Percentiles rank a stretch among this genome's conserved stretches.
Conservation (phyloP, 2,797 vertebrate species). For the Sternarchorhynchus goeldii region DNA sequence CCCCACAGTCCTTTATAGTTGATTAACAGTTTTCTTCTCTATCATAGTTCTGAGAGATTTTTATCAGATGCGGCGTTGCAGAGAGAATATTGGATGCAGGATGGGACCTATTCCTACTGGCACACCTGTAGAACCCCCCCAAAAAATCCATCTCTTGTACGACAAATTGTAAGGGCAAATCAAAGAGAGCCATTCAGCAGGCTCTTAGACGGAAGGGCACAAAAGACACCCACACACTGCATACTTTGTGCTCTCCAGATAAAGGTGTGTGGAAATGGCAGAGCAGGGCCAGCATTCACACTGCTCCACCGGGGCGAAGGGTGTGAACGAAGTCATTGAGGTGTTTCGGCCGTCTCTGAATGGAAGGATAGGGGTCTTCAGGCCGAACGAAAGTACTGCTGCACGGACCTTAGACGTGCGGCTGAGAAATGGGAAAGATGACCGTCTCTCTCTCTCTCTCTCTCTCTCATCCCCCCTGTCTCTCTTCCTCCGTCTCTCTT, state of each 20-base stretch:
- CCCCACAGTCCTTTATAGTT: neutral
- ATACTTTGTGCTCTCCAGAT: conserved; percentile 73
- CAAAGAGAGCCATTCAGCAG: conserved; percentile 72
- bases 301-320: conserved; percentile 69
- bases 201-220: conserved; percentile 70
- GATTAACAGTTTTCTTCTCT: neutral
- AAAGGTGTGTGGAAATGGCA: conserved; percentile 71
- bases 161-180: conserved; percentile 71
- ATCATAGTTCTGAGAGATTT: neutral
- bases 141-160: conserved; percentile 66
- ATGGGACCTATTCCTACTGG: too few relatives aligned
- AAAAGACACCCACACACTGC: conserved; percentile 71
- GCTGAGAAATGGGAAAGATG: conserved; percentile 70
- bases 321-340: conserved; percentile 79
- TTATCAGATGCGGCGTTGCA: neutral
- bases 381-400: conserved; percentile 67
- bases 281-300: conserved; percentile 69
- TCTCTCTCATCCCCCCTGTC: neutral
- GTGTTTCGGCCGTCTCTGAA: conserved; percentile 66
- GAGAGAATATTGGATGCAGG: too few relatives aligned
- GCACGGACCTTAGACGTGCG: conserved; percentile 68
- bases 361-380: conserved; percentile 73
- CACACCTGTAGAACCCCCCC: neutral
- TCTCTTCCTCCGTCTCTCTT: neutral
- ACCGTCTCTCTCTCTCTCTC: conserved; percentile 54